Evolutionary conservation across 2,888 invertebrate genomes (phyloP).

Genomic region (Tenthredo mesomela): DNA sequence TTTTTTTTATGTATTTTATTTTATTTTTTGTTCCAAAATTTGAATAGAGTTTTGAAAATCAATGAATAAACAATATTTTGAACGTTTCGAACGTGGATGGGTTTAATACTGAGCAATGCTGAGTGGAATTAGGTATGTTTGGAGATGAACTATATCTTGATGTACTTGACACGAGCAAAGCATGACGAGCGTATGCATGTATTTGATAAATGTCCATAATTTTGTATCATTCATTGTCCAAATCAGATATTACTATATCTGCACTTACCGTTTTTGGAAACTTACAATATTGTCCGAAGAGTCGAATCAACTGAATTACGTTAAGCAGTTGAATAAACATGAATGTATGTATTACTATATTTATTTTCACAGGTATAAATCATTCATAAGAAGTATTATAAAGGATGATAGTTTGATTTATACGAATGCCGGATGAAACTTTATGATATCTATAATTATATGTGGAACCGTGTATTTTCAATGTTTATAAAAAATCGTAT

Average conservation of each 20-base stretch:
- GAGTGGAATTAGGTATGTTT: not conserved
- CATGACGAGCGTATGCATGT: slow-evolving; percentile 2
- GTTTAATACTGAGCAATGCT: not conserved
- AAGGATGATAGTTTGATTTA: not conserved
- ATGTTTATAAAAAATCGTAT: not conserved
- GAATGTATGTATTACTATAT: not conserved
- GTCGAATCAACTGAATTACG: not conserved
- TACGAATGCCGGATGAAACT: not conserved
- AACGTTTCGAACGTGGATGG: not conserved
- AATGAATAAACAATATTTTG: not conserved
- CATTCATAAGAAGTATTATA: not conserved
- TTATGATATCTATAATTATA: not conserved
- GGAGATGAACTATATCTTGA: not conserved
- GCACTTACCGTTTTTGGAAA: not conserved
- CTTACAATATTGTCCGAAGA: not conserved
- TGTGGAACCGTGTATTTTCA: not conserved
- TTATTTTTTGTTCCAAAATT: not conserved
- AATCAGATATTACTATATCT: not conserved
- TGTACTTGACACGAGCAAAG: slow-evolving; percentile 27
- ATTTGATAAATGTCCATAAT: not conserved
- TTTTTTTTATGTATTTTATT: not conserved
- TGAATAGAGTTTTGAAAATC: not conserved
- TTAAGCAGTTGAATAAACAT: not conserved
- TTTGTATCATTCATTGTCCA: slow-evolving; percentile 14
- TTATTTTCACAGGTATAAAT: not conserved